A percentile compares a stretch with the other conserved stretches of the same genome.
Evolutionary conservation across 2,888 invertebrate species (phyloP).

Genomic region (Aphodius granarius): DNA sequence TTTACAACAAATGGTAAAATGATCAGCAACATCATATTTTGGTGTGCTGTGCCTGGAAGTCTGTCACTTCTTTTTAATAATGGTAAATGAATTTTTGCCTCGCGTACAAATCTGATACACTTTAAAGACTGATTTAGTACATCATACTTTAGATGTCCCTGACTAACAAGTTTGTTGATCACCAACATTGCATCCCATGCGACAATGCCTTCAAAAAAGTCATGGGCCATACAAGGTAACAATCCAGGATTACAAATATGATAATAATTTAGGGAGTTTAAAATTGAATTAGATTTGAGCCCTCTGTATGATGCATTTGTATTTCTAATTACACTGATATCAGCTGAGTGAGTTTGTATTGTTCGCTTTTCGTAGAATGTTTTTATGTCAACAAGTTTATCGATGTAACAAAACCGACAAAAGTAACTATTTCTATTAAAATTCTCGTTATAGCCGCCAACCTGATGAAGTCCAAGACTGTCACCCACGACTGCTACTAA

Average conservation of each 20-base stretch:
- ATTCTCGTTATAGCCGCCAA: conserved; percentile 38
- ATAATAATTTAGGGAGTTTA: conserved; percentile 37
- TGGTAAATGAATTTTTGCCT: conserved; percentile 25
- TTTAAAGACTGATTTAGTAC: conserved; percentile 19
- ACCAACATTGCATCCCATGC: conserved; percentile 34
- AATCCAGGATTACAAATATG: conserved; percentile 39
- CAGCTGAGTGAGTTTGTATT: neutral
- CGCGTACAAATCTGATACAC: conserved; percentile 22
- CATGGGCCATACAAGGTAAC: conserved; percentile 34
- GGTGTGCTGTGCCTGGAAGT: conserved; percentile 20
- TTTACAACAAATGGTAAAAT: conserved; percentile 19
- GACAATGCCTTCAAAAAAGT: conserved; percentile 37
- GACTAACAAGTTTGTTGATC: conserved; percentile 31
- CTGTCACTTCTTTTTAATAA: conserved; percentile 22
- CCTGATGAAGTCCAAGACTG: conserved; percentile 33
- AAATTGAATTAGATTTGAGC: conserved; percentile 36
- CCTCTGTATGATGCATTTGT: conserved; percentile 28
- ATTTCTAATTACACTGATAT: neutral
- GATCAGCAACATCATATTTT: conserved; percentile 11
- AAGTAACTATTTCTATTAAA: conserved; percentile 31
- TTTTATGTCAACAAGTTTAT: conserved; percentile 10
- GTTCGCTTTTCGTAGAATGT: neutral
- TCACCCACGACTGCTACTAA: conserved; percentile 36
- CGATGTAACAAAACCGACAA: conserved; percentile 34
- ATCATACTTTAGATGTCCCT: conserved; percentile 17